A percentile compares a stretch with the other conserved stretches of the same genome.
Conservation (phyloP, 2,888 invertebrate genomes). For the Boloria selene region DNA sequence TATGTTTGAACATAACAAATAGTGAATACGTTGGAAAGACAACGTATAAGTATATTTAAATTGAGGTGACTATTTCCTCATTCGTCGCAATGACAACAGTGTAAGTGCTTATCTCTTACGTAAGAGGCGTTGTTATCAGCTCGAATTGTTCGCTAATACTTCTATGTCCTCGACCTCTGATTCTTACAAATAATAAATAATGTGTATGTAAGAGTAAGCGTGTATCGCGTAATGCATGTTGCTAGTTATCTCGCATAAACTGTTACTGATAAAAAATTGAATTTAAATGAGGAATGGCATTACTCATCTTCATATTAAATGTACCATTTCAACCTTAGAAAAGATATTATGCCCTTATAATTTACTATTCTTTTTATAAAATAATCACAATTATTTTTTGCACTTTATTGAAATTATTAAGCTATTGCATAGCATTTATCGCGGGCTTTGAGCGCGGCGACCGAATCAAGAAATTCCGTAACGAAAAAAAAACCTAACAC, state of each 20-base stretch:
- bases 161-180: constrained; percentile 45
- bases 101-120: constrained; percentile 39
- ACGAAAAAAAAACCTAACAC: no score
- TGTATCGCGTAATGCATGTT: constrained; percentile 38
- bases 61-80: constrained; percentile 20
- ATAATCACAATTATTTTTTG: no score
- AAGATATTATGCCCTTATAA: no score
- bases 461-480: no score
- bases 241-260: constrained; percentile 37
- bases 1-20: no score
- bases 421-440: no score
- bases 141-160: constrained; percentile 37
- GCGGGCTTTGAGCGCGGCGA: no score
- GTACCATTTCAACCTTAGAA: no score
- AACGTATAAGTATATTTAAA: background rate
- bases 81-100: constrained; percentile 37
- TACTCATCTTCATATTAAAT: background rate
- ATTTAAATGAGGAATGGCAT: background rate
- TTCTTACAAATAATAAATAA: constrained; percentile 20
- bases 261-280: background rate
- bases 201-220: constrained; percentile 4
- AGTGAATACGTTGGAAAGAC: background rate
- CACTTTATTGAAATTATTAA: no score
- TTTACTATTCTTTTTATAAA: no score
- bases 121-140: constrained; percentile 39